Base-by-base conservation (phyloP, 2,797 vertebrate genomes). In the Periophthalmus magnuspinnatus region DNA sequence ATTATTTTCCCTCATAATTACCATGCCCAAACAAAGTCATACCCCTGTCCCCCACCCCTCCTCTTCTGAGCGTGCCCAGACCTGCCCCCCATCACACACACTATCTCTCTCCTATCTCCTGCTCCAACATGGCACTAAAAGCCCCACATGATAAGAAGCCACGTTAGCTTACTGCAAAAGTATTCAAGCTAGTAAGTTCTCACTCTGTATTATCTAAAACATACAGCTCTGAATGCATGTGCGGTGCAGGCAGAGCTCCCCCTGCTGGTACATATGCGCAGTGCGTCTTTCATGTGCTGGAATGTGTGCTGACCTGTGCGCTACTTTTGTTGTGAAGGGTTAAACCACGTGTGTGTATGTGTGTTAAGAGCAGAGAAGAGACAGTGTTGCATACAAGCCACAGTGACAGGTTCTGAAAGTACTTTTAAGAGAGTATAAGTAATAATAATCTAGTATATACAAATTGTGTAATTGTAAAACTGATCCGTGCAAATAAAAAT, bases 1-100 rank as follows among this genome's bases (percentile, higher is more conserved):
- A 7, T 19, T 16, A 50, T 50, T 50, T 28, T 19, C 47, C 47
- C 47, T 19, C 2, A 19, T 50, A 50, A 50, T 50, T n/a, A 19
- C 17, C 47, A 7, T 13, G 38, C 11, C 38, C 38, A 13, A 13
- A 41, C 38, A 13, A 13, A 41, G 38, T 13, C 17, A 19, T 2
- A 3, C 47, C 47, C 3, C 47, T 45, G 5, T 5, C 5, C 47
- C 47, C 17, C 47, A 6, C 16, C 16, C 1, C 5, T 48, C 47
- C 21, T 24, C 52, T 4, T 24, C 64, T 34, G 67, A 76, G 77
- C 89, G 77, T 84, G 91, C 83, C 74, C 81, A 86, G 80, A 78
- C 91, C 80, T 9, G 90, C 82, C 74, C 6, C 38, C n/a, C 33
- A 75, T 76, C 64, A 66, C 77, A 13, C 11, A 0, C 38, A 3